A percentile compares a stretch with the other conserved stretches of the same genome.
Conservation (phyloP, 1,140 invertebrate genomes). For the Limonius californicus region DNA sequence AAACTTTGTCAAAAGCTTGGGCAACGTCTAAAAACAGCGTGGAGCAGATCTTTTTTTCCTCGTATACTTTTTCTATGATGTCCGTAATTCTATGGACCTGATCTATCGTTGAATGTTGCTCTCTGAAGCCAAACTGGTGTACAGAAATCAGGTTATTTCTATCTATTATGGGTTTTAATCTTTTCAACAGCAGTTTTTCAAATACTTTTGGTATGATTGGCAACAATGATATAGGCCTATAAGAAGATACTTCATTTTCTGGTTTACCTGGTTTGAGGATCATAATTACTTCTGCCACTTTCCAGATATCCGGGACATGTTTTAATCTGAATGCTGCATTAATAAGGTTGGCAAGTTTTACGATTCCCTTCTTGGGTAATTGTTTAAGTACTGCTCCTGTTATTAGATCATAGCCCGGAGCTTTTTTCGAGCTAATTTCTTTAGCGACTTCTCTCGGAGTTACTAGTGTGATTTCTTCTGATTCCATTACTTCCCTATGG, state of each 20-base stretch:
- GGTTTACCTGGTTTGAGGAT: conserved; percentile 40
- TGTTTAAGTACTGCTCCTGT: conserved; percentile 17
- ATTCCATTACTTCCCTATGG: neutral
- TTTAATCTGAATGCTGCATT: conserved; percentile 25
- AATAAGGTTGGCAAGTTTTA: conserved; percentile 19
- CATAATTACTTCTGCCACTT: conserved; percentile 41
- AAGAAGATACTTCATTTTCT: conserved; percentile 32
- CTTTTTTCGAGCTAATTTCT: conserved; percentile 27
- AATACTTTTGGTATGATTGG: conserved; percentile 40
- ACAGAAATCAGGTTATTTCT: conserved; percentile 4
- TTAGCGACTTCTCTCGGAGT: conserved; percentile 4
- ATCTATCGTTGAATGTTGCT: conserved; percentile 19
- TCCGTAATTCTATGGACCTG: conserved; percentile 21
- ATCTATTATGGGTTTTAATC: conserved; percentile 30
- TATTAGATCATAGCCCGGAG: conserved; percentile 34
- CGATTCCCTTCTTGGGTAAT: conserved; percentile 23
- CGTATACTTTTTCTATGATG: conserved; percentile 18
- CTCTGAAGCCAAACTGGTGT: conserved; percentile 22
- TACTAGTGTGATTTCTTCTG: neutral
- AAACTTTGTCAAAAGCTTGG: conserved; percentile 39
- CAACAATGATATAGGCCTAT: conserved; percentile 42
- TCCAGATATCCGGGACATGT: conserved; percentile 37
- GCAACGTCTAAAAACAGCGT: conserved; percentile 32
- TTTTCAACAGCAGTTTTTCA: conserved; percentile 38
- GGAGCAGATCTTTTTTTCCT: conserved; percentile 25